A percentile compares a stretch with the other conserved stretches of the same genome.
Conservation (phyloP, 2,888 invertebrate genomes). For the Quadriops clusia region DNA sequence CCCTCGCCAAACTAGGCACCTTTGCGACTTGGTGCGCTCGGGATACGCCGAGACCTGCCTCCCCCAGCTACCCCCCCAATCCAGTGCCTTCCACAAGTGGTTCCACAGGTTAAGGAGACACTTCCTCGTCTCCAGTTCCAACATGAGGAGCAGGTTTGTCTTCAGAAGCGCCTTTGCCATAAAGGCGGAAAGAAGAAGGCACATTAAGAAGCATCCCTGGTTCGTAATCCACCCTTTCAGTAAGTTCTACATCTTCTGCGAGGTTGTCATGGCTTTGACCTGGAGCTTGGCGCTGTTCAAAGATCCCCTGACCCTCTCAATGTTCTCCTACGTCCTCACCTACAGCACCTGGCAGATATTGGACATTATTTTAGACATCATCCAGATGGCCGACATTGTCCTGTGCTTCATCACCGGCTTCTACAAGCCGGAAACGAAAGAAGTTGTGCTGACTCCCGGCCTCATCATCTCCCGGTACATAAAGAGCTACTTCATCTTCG, state of each 20-base stretch:
- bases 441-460: constrained; percentile 15
- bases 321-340: background rate
- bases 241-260: constrained; percentile 10
- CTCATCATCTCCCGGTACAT: constrained; percentile 14
- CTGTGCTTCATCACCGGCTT: constrained; percentile 31
- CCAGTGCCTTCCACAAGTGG: constrained; percentile 20
- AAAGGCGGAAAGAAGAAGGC: constrained; percentile 28
- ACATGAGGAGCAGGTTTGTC: constrained; percentile 24
- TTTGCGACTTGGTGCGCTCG: background rate
- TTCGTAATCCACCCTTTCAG: constrained; percentile 34
- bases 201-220: constrained; percentile 24
- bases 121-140: constrained; percentile 25
- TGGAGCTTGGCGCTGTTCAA: constrained; percentile 13
- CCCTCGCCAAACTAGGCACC: too few relatives aligned
- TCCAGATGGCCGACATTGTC: constrained; percentile 21
- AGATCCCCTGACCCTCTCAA: constrained; percentile 12
- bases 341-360: constrained; percentile 1
- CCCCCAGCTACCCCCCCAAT: constrained; percentile 30
- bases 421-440: constrained; percentile 15
- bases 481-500: constrained; percentile 15
- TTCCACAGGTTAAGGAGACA: constrained; percentile 27
- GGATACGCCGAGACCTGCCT: constrained; percentile 24
- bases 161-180: constrained; percentile 30
- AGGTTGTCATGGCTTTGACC: constrained; percentile 13
- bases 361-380: constrained; percentile 21